Evolutionary conservation across 2,797 vertebrate species (phyloP), one percentile per base, ranked within the genome.

Genomic region (Mormyrus hasselquistii): DNA sequence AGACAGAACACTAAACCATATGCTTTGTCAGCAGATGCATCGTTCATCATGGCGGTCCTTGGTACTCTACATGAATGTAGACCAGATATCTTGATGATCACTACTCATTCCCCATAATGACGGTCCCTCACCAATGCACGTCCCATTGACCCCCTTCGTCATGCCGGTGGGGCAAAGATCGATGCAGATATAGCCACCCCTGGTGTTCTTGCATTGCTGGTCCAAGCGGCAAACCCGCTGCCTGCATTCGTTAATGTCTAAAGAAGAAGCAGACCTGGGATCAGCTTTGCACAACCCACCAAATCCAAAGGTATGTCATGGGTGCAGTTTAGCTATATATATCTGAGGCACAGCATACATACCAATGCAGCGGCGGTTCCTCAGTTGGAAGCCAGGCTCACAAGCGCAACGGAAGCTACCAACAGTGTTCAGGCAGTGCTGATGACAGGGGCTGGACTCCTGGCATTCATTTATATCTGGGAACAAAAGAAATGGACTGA

Each of bases 321-420:
- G 29, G 12, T 12, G 4, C 25, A 69, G 59, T 25, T 62, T 62
- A 10, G 65, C 29, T 34, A 34, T 14, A 73, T 6, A 4, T 50
- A 6, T 50, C 2, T 29, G 83, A 16, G 49, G 25, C 14, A 14
- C 10, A 7, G 34, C 65, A 29, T 44, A 90, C 96, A 91, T 93
- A 99, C 99, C 99, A 0, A 98, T 83, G 53, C 99, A 99, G 92
- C 98, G 97, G 90, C 96, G 96, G 94, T 97, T 98, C 94, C 96
- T 97, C 89, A 98, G 95, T 41, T 98, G 97, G 93, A 96, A 99
- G 50, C 99, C 99, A 0, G 97, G 97, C 87, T 99, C 97, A 92
- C 99, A 99, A 38, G 97, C 97, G 90, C 99, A 99, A 65, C 98
- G 97, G 93, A 97, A 99, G 91, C 98, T 98, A 65, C 99, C 99